Conservation (phyloP, 2,888 invertebrate species). For the Hoplodrina ambigua region DNA sequence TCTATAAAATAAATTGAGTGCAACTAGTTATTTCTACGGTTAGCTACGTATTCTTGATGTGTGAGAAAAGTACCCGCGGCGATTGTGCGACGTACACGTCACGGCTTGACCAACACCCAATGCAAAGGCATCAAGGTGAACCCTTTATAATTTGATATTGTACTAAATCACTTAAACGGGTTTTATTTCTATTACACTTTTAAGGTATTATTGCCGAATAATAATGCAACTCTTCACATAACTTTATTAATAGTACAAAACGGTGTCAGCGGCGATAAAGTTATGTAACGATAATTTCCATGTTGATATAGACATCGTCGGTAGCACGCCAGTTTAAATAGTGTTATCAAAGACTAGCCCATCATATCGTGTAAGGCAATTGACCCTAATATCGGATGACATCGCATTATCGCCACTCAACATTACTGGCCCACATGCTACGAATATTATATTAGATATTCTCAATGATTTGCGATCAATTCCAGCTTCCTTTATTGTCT, state of each 20-base stretch:
- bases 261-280: slow-evolving; percentile 68
- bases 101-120: not conserved
- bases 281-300: slow-evolving; percentile 72
- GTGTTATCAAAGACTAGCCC: slow-evolving; percentile 82
- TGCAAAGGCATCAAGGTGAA: not conserved
- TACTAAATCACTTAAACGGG: not conserved
- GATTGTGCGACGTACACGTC: no score
- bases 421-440: slow-evolving; percentile 59
- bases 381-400: slow-evolving; percentile 84
- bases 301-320: slow-evolving; percentile 74
- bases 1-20: not conserved
- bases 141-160: not conserved
- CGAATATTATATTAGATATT: slow-evolving; percentile 53
- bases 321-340: slow-evolving; percentile 76
- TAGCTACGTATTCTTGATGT: not conserved
- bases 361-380: slow-evolving; percentile 78
- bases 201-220: slow-evolving; percentile 22
- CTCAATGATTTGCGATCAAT: slow-evolving; percentile 50
- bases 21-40: not conserved
- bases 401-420: slow-evolving; percentile 76
- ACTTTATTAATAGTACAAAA: slow-evolving; percentile 40
- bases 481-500: slow-evolving; percentile 44
- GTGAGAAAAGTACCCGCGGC: not conserved
- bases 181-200: no score
- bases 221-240: slow-evolving; percentile 28